Conservation (phyloP, 92 coral and sea anemone species). For the Zoanthus solanderi region DNA sequence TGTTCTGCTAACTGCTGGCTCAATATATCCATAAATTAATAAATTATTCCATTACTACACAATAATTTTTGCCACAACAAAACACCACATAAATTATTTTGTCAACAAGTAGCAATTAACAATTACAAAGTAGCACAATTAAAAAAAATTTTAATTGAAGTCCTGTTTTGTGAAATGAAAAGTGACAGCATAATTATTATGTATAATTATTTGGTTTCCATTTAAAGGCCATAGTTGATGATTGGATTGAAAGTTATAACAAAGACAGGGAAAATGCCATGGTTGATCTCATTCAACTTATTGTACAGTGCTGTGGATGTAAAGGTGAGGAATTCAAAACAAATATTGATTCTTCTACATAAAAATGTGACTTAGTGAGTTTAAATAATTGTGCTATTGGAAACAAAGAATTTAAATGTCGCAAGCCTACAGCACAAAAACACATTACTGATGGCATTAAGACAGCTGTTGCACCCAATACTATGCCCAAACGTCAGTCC, state of each 20-base stretch:
- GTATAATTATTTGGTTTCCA: not conserved
- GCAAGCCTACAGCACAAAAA: not conserved
- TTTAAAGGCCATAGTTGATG: slow-evolving; percentile 90
- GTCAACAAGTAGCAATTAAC: too few species aligned
- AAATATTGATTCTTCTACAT: not conserved
- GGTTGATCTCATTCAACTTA: slow-evolving; percentile 92
- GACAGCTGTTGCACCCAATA: not conserved
- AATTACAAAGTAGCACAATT: too few species aligned
- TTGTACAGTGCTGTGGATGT: slow-evolving; percentile 98
- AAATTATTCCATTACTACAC: too few species aligned
- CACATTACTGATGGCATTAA: not conserved
- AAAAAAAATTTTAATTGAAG: too few species aligned
- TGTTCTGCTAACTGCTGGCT: too few species aligned
- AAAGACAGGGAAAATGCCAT: slow-evolving; percentile 85
- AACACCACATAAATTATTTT: too few species aligned
- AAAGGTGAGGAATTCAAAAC: slow-evolving; percentile 70
- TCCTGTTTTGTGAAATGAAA: not conserved
- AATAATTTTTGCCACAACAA: too few species aligned
- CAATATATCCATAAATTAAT: too few species aligned
- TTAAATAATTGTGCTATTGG: too few species aligned
- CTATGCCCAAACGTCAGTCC: not conserved
- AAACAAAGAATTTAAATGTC: not conserved
- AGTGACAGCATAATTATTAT: too few species aligned
- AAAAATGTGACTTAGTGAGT: not conserved
- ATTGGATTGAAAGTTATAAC: slow-evolving; percentile 95